Evolutionary conservation across 2,113 vertebrate genomes (phyloP).

Genomic region (Psilopsiagon aurifrons): DNA sequence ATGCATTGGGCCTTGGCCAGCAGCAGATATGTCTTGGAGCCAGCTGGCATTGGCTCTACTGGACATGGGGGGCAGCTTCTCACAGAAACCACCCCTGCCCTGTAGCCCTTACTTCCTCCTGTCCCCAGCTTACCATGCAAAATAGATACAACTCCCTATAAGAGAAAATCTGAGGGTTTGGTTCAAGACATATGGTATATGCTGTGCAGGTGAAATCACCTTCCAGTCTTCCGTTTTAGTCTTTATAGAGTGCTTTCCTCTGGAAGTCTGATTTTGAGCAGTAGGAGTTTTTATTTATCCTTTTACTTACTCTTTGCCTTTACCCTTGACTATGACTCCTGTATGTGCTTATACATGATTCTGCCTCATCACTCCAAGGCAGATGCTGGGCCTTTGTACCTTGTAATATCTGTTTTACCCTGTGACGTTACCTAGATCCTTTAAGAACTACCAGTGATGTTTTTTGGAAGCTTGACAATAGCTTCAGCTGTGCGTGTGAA

Average conservation of each 20-base stretch:
- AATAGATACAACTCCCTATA: background rate
- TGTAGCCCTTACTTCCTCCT: background rate
- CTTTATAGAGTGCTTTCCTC: background rate
- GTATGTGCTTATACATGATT: background rate
- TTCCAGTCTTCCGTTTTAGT: background rate
- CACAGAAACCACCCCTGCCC: background rate
- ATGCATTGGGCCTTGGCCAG: background rate
- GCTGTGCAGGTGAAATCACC: background rate
- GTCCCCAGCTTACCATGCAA: background rate
- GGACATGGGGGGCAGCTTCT: background rate
- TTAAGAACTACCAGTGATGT: background rate
- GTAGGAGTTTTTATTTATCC: background rate
- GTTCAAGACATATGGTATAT: background rate
- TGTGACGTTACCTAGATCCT: background rate
- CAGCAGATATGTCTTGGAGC: fast-evolving
- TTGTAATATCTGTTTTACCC: background rate
- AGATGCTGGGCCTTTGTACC: background rate
- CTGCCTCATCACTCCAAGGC: background rate
- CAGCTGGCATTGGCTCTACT: background rate
- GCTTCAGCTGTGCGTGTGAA: background rate
- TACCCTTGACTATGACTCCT: background rate
- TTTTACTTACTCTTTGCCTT: background rate
- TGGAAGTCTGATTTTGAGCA: background rate
- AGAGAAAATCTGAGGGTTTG: background rate
- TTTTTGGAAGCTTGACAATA: background rate